These are phyloP conservation scores for Panorpa germanica DNA, from an alignment of 2,888 invertebrate species.

Conservation along the genomic window DNA sequence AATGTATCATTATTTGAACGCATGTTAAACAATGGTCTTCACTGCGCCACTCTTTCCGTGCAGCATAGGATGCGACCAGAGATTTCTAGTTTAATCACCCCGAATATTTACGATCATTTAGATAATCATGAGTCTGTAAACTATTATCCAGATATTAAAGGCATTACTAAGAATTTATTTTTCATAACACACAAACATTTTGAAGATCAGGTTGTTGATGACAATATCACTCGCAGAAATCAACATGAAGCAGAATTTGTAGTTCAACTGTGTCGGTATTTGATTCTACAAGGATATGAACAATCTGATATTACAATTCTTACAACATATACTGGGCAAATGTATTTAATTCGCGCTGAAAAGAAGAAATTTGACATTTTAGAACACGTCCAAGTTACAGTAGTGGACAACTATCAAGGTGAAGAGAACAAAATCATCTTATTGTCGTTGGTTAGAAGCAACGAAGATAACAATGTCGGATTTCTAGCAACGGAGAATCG, in stretches of 20 bases:
- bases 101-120: conserved; percentile 38
- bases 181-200: conserved; percentile 35
- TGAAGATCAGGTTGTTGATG: conserved; percentile 33
- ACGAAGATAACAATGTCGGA: conserved; percentile 39
- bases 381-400: conserved; percentile 32
- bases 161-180: conserved; percentile 36
- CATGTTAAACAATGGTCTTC: conserved; percentile 26
- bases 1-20: conserved; percentile 32
- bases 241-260: conserved; percentile 40
- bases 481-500: conserved; percentile 42
- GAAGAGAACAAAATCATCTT: conserved; percentile 54
- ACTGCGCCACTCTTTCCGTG: conserved; percentile 21
- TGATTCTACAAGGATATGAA: conserved; percentile 36
- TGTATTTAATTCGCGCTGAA: too few relatives aligned
- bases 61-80: conserved; percentile 31
- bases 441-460: conserved; percentile 51
- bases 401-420: conserved; percentile 56
- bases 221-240: conserved; percentile 39
- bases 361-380: conserved; percentile 16
- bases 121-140: conserved; percentile 34
- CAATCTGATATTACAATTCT: conserved; percentile 44
- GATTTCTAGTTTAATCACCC: conserved; percentile 28
- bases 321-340: conserved; percentile 50
- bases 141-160: conserved; percentile 30
- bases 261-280: conserved; percentile 34